A percentile compares a stretch with the other conserved stretches of the same genome.
phyloP scores from a whole-genome alignment of 2,797 vertebrate species.

The Phaenicophaeus curvirostris region DNA sequence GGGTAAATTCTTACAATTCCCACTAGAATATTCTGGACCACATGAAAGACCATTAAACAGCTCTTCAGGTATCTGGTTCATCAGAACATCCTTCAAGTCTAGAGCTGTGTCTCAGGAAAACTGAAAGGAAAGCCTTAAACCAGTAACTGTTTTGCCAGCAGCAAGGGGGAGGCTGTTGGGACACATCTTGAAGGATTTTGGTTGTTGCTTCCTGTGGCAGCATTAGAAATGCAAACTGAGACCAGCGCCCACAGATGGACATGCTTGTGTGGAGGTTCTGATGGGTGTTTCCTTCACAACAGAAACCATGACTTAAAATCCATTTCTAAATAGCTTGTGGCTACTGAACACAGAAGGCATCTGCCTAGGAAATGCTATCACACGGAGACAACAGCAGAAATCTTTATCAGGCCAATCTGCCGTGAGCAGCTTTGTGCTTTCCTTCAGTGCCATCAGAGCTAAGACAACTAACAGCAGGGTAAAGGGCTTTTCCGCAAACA shows the following conservation, averaged over 20 bases:
- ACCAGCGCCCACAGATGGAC: background rate
- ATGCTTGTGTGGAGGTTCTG: background rate
- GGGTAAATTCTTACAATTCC: background rate
- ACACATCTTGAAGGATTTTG: background rate
- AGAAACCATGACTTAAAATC: background rate
- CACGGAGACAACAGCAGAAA: fast-evolving
- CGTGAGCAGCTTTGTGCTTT: background rate
- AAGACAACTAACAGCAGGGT: too few species aligned
- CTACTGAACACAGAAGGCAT: background rate
- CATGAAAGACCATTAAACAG: background rate
- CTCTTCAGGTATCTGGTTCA: background rate
- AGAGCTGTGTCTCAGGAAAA: background rate
- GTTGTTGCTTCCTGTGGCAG: background rate
- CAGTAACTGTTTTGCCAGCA: background rate
- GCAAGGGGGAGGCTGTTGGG: background rate
- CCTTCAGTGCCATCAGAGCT: background rate
- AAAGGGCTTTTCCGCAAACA: background rate
- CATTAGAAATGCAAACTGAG: background rate
- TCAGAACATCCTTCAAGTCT: background rate
- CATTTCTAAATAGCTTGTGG: background rate
- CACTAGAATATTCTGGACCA: background rate
- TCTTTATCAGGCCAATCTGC: background rate
- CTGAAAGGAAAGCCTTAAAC: background rate
- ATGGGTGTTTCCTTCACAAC: background rate
- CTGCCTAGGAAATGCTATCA: background rate